These are phyloP conservation scores for Eulemur macaco DNA, from an alignment of 2,113 vertebrate genomes.

Conservation along the genomic window DNA sequence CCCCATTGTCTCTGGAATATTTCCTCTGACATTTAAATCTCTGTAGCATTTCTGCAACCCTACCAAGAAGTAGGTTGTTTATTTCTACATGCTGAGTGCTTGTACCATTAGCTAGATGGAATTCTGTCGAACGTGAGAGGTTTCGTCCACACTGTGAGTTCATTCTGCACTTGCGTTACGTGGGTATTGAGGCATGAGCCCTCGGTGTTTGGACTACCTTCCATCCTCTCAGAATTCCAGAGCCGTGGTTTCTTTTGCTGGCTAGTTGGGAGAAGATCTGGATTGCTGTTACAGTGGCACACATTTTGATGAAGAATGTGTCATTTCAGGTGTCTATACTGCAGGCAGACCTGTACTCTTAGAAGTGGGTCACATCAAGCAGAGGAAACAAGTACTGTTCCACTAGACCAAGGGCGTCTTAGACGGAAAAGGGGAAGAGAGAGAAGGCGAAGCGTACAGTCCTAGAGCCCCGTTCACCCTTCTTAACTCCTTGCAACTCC, in stretches of 20 bases:
- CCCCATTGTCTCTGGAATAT: not conserved
- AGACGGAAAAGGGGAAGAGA: not conserved
- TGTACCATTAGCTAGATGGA: not conserved
- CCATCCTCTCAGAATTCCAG: not conserved
- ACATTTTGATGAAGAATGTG: not conserved
- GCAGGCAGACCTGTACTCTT: not conserved
- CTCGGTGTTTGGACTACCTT: not conserved
- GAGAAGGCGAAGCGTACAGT: not conserved
- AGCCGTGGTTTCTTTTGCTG: not conserved
- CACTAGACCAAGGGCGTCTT: too few relatives aligned
- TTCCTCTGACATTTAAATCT: not conserved
- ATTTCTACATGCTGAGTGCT: not conserved
- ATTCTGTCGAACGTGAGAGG: not conserved
- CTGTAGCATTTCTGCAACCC: not conserved
- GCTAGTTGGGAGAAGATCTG: not conserved
- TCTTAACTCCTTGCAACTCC: not conserved
- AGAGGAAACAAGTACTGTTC: not conserved
- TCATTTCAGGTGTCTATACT: not conserved
- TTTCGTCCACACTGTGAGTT: fast-evolving
- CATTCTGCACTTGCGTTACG: not conserved
- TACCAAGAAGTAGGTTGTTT: not conserved
- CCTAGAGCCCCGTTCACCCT: not conserved
- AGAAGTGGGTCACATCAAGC: not conserved
- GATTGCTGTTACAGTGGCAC: not conserved
- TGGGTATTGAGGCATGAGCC: not conserved